Evolutionary conservation across 2,797 vertebrate species (phyloP).

Genomic region (Schizopygopsis malacanthus): DNA sequence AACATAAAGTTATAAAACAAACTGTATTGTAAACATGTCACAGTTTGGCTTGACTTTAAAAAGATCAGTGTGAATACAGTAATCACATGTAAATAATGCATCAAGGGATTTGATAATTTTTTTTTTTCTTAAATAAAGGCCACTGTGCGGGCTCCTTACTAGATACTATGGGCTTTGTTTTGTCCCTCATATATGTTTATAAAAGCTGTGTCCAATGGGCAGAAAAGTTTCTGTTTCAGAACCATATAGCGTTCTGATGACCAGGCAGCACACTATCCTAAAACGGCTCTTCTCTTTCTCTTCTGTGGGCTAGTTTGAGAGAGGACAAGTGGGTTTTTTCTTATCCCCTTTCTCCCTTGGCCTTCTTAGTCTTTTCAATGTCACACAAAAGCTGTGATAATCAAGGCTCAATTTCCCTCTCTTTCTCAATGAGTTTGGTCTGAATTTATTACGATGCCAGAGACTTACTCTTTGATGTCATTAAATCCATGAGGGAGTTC

Average conservation of each 20-base stretch:
- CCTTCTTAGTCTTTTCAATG: constrained; percentile 74
- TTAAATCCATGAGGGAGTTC: constrained; percentile 80
- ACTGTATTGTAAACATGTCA: neutral
- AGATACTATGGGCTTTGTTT: constrained; percentile 78
- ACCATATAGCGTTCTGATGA: constrained; percentile 80
- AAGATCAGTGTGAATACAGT: constrained; percentile 53
- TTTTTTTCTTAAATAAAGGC: constrained; percentile 80
- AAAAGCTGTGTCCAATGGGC: constrained; percentile 84
- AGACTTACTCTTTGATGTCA: constrained; percentile 80
- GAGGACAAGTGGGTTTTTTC: constrained; percentile 73
- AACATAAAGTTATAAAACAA: neutral
- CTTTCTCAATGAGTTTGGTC: constrained; percentile 71
- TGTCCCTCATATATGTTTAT: constrained; percentile 62
- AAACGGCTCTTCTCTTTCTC: constrained; percentile 73
- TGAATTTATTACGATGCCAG: constrained; percentile 77
- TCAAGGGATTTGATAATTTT: constrained; percentile 82
- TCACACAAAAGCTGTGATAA: constrained; percentile 80
- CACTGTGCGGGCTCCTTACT: constrained; percentile 86
- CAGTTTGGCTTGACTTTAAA: constrained; percentile 10
- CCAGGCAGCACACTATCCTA: constrained; percentile 75
- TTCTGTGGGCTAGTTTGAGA: constrained; percentile 57
- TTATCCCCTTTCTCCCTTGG: constrained; percentile 82
- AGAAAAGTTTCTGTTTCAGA: constrained; percentile 79
- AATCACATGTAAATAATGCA: constrained; percentile 87
- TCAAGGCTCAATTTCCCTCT: constrained; percentile 73